Evolutionary conservation across 2,113 vertebrate species (phyloP).

Genomic region (Cavia porcellus): DNA sequence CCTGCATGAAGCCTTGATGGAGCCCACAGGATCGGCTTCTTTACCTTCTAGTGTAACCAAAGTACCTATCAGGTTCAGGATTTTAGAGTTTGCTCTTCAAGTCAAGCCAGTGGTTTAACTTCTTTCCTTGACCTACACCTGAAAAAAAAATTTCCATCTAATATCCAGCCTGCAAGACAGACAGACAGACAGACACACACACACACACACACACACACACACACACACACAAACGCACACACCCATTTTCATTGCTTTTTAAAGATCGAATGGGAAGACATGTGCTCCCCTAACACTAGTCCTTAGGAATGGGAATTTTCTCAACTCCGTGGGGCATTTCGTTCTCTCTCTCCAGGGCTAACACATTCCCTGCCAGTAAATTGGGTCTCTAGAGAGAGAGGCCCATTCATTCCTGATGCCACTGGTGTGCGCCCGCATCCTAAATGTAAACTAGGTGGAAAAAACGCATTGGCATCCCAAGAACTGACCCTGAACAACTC

Average conservation of each 20-base stretch:
- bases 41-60: conserved; percentile 32
- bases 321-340: conserved; percentile 8
- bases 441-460: conserved; percentile 25
- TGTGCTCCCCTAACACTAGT: background rate
- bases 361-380: conserved; percentile 39
- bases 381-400: conserved; percentile 15
- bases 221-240: background rate
- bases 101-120: conserved; percentile 38
- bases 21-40: background rate
- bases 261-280: conserved; percentile 43
- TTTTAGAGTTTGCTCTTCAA: background rate
- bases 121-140: conserved; percentile 41
- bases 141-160: conserved; percentile 36
- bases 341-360: background rate
- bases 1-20: background rate
- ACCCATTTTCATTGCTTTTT: background rate
- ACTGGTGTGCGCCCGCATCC: background rate
- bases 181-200: no score
- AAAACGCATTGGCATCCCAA: background rate
- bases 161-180: background rate
- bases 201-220: background rate
- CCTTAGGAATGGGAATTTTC: conserved; percentile 47
- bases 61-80: background rate
- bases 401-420: conserved; percentile 7
- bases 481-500: background rate